Evolutionary conservation across 2,113 vertebrate species (phyloP), one percentile per base, ranked within the genome.

Genomic region (Martes martes): DNA sequence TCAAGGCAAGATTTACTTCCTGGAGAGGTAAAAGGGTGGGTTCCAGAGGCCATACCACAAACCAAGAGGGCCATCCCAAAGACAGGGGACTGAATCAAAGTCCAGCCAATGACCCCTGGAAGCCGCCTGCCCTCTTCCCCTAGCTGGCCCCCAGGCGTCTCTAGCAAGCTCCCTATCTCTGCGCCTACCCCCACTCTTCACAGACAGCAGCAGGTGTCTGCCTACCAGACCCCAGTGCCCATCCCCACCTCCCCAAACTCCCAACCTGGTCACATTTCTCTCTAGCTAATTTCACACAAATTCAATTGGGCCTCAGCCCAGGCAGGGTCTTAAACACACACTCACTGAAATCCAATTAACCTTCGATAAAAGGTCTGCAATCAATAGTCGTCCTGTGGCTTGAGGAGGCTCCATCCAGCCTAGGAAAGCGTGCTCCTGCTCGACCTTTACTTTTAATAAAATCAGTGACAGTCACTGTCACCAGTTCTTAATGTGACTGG

Each of bases 381-480:
- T 99, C 98, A 95, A 98, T 98, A 98, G 95, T 98, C 96, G 59
- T 98, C 97, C 98, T 98, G 97, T 98, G 98, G 98, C 98, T 95
- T 6, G 92, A 97, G 98, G 97, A 98, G 95, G 97, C 98, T 97
- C 98, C 98, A 93, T 95, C 93, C 97, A 96, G 97, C 96, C 98
- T 87, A 81, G 96, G 98, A 97, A 98, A 98, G 97, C 95, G 4
- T 95, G 96, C 98, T 96, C 92, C 97, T 59, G 39, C 73, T 80
- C 2, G 97, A 99, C 99, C 98, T 99, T 99, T 98, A 98, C 95
- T 98, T 98, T 98, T 98, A 99, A 99, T 98, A 96, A 99, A 98
- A 99, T 99, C 98, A 99, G 92, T 98, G 98, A 97, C 98, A 98
- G 98, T 98, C 97, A 97, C 97, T 98, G 98, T 98, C 98, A 16